Evolutionary conservation across 64 coral and sea anemone genomes (phyloP).

Genomic region (Stichodactyla mertensii): DNA sequence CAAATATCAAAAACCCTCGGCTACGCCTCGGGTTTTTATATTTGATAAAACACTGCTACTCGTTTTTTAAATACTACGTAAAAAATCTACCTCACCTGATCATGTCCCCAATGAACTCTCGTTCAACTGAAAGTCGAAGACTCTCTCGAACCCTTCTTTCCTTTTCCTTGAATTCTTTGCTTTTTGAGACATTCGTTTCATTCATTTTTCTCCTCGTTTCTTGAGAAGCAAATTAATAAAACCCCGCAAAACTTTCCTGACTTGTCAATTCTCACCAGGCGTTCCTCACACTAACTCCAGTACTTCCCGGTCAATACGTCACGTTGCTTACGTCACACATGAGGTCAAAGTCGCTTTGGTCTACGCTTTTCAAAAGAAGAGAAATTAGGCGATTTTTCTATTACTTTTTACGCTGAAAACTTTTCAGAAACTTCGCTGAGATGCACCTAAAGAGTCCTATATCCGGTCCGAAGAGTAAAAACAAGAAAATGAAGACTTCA

Average conservation of each 20-base stretch:
- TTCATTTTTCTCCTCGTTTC: slow-evolving; percentile 4
- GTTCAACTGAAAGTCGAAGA: slow-evolving; percentile 25
- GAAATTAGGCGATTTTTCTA: slow-evolving; percentile 1
- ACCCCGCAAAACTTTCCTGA: not conserved
- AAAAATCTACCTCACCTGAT: slow-evolving; percentile 17
- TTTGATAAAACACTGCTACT: too few relatives aligned
- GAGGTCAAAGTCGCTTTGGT: not conserved
- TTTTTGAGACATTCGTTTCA: slow-evolving; percentile 12
- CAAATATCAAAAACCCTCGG: too few relatives aligned
- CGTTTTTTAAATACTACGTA: too few relatives aligned
- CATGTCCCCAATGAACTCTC: slow-evolving; percentile 50
- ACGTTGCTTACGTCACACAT: not conserved
- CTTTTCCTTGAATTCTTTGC: slow-evolving; percentile 52
- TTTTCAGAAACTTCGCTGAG: slow-evolving; percentile 2
- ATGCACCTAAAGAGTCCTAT: slow-evolving; percentile 79
- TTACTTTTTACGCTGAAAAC: not conserved
- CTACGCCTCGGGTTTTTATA: too few relatives aligned
- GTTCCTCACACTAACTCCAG: slow-evolving; percentile 13
- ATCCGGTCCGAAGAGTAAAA: slow-evolving; percentile 72
- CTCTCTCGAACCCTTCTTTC: slow-evolving; percentile 33
- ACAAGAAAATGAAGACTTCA: slow-evolving; percentile 45
- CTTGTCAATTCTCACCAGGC: slow-evolving; percentile 17
- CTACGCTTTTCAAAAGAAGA: not conserved
- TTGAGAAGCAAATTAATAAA: not conserved
- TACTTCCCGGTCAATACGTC: slow-evolving; percentile 2